These are phyloP conservation scores for Pristionchus fissidentatus DNA, from an alignment of 2,888 invertebrate species.

Conservation along the genomic window DNA sequence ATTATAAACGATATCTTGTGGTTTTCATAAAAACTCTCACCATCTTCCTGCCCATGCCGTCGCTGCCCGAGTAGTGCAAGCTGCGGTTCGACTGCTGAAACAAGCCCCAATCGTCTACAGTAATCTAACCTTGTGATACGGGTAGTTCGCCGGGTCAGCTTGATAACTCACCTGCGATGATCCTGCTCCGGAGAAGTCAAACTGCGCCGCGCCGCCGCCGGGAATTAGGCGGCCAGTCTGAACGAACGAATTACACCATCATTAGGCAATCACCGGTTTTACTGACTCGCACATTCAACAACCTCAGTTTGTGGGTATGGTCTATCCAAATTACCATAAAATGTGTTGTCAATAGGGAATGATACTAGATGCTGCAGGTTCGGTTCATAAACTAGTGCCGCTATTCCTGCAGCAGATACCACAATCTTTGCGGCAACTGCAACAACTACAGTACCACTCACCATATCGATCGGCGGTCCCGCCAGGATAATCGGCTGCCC, in stretches of 20 bases:
- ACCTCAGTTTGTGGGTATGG: too few relatives aligned
- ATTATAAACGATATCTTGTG: too few relatives aligned
- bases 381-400: too few relatives aligned
- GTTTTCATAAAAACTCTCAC: too few relatives aligned
- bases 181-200: neutral
- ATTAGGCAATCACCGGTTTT: neutral
- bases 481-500: too few relatives aligned
- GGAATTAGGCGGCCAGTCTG: neutral
- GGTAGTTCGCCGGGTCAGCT: neutral
- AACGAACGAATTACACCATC: neutral
- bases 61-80: slow-evolving; percentile 7
- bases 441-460: too few relatives aligned
- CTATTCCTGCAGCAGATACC: too few relatives aligned
- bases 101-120: slow-evolving; percentile 8
- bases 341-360: too few relatives aligned
- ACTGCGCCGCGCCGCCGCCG: neutral
- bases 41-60: slow-evolving; percentile 18
- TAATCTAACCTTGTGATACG: neutral
- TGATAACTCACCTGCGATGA: neutral
- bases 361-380: too few relatives aligned
- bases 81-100: slow-evolving; percentile 6
- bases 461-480: too few relatives aligned
- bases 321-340: too few relatives aligned
- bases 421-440: too few relatives aligned
- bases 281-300: neutral